Evolutionary conservation across 1,140 invertebrate species (phyloP), one percentile per base, ranked within the genome.

Genomic region (Aphidius ervi): DNA sequence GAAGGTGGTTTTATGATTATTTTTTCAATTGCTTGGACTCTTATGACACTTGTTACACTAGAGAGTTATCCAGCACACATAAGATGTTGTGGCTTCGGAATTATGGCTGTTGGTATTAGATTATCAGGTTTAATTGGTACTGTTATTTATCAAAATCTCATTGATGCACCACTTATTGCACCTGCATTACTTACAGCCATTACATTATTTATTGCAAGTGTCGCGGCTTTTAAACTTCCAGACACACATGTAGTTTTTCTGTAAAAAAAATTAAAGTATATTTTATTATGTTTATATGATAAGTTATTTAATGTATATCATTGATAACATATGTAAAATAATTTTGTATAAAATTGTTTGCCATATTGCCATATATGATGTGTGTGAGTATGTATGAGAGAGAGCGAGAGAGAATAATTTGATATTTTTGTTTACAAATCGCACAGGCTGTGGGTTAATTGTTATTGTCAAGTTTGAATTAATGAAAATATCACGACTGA

Each of bases 61-160:
- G 75, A 77, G 61, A 75, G 69, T 65, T 77, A 75, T 63, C 74
- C 75, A 20, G 73, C 73, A 7, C 75, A 77, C 62, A 68, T 77
- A 52, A 71, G 75, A 50, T 77, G 75, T 63, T 76, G 74, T n/a
- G 73, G 68, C 53, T 77, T 77, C 46, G 75, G 75, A 9, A 62
- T 76, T 9, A 69, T 77, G 67, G 70, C 74, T 41, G 74, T 70
- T 42, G 67, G 60, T 31, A 74, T 76, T 60, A 67, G 73, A 67
- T 67, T 75, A 66, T 73, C 68, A 0, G 74, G 73, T 50, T 58
- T 77, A 20, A 70, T 76, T 62, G 75, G 73, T 50, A 76, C 73
- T 9, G 68, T 67, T 37, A 72, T 68, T 59, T 77, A 75, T 65
- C 70, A 75, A 61, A 74, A 69, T 5, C 68, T 77, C 40, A 68